phyloP scores from a whole-genome alignment of 1,140 invertebrate genomes.

The Orussus abietinus region DNA sequence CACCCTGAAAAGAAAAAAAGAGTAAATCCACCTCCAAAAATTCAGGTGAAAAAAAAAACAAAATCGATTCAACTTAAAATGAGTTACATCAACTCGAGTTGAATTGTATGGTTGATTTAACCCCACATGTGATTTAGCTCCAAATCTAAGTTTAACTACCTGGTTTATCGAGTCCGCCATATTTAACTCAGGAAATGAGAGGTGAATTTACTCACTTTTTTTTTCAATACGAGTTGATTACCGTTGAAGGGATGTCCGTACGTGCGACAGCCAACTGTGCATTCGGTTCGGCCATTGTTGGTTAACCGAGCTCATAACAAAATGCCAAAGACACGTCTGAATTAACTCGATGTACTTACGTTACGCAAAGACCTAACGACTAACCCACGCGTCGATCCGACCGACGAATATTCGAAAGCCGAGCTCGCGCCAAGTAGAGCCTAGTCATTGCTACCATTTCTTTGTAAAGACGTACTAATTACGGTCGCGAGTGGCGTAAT shows the following conservation, averaged over 20 bases:
- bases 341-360: conserved; percentile 41
- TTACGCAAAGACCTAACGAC: conserved; percentile 23
- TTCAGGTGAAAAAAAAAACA: too few species aligned
- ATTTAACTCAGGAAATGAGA: conserved; percentile 17
- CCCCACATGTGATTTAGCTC: conserved; percentile 13
- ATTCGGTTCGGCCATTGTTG: conserved; percentile 9
- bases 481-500: too few species aligned
- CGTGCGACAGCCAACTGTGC: conserved; percentile 1
- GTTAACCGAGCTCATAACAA: conserved; percentile 24
- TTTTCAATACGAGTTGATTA: conserved; percentile 4
- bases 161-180: conserved; percentile 8
- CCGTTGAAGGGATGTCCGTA: conserved; percentile 4
- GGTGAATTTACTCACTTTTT: conserved; percentile 6
- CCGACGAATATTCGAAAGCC: conserved; percentile 25
- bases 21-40: too few species aligned
- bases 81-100: too few species aligned
- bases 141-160: conserved; percentile 16
- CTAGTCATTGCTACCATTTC: conserved; percentile 39
- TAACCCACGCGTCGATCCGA: conserved; percentile 19
- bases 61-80: too few species aligned
- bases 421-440: conserved; percentile 27
- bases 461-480: too few species aligned
- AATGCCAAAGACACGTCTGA: conserved; percentile 44
- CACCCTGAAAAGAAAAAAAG: too few species aligned
- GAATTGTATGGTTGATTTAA: too few species aligned